Base-by-base conservation (phyloP, 35 echinoderm and acorn worm genomes). In the Acanthaster planci region DNA sequence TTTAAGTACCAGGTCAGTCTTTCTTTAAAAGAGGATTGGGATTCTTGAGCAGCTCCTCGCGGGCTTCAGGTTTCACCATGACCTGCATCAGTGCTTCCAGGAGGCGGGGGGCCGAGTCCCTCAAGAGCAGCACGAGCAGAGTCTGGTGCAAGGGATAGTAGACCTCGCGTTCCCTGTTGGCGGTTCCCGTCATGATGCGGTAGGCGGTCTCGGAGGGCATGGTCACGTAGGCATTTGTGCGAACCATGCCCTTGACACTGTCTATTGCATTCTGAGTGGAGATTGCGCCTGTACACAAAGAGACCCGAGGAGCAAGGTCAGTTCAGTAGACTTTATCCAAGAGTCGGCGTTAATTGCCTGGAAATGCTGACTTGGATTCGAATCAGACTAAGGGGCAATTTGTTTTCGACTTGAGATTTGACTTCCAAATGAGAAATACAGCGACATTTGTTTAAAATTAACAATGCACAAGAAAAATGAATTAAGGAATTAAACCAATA, bases 241-340 rank as follows among this genome's bases (percentile, higher is more conserved):
- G 22, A 17, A 87, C 67, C 30, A 87, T 81, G 9, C 37, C 83
- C 55, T 92, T 83, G 8, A 84, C 60, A 21, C 58, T 81, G 51
- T 89, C 76, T 21, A 75, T 47, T 27, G 90, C 94, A 72, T 92
- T 93, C 37, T 60, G 40, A 52, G 94, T 97, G 21, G 92, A 60
- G 44, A 97, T 93, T 32, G 81, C 56, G n/a, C 94, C 93, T 95
- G 88, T 51, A 40, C 18, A 76, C 22, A 34, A 44, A 40, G 39
- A 19, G 18, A 23, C 37, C 5, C 37, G 17, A 44, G 39, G 21
- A 38, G 8, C 77, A 6, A 6, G 42, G 4, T 4, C 12, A 6
- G 4, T 0, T 16, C 77, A n/a, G 19, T 79, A 26, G 17, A n/a
- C 31, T 26, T 67, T 8, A n/a, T n/a, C n/a, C n/a, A n/a, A n/a